These are phyloP conservation scores for Equus przewalskii DNA, from an alignment of 2,113 vertebrate species.

Conservation along the genomic window DNA sequence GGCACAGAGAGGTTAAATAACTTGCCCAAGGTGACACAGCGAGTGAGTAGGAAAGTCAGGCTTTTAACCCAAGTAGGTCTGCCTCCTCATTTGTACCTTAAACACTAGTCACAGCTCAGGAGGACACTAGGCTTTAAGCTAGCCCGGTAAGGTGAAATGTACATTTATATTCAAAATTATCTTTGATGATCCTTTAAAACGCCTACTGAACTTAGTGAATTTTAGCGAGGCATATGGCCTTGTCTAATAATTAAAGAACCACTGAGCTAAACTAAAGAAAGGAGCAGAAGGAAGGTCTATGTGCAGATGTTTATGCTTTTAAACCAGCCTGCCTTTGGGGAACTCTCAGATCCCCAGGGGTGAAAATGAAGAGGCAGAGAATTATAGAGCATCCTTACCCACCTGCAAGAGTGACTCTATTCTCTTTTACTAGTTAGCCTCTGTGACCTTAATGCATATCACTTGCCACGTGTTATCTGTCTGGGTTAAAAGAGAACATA, in stretches of 20 bases:
- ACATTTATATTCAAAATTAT: conserved; percentile 37
- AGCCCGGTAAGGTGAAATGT: neutral
- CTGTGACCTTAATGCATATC: neutral
- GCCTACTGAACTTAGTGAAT: neutral
- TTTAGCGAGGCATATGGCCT: neutral
- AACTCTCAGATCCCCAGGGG: neutral
- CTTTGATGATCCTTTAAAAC: conserved; percentile 22
- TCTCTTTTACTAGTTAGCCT: conserved; percentile 39
- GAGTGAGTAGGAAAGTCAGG: neutral
- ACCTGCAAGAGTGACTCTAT: neutral
- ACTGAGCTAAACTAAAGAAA: neutral
- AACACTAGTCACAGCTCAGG: neutral
- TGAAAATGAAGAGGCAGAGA: neutral
- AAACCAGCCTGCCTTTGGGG: neutral
- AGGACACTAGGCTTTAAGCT: conserved; percentile 48
- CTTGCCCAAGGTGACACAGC: neutral
- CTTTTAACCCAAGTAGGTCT: neutral
- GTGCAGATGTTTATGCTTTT: neutral
- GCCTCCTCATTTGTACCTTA: neutral
- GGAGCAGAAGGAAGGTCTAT: neutral
- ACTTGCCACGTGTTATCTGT: neutral
- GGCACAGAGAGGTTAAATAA: neutral
- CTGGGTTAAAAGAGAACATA: conserved; percentile 29
- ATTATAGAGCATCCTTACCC: neutral
- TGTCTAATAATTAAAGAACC: neutral